These are phyloP conservation scores for Eupithecia centaureata DNA, from an alignment of 2,888 invertebrate species.

Conservation along the genomic window DNA sequence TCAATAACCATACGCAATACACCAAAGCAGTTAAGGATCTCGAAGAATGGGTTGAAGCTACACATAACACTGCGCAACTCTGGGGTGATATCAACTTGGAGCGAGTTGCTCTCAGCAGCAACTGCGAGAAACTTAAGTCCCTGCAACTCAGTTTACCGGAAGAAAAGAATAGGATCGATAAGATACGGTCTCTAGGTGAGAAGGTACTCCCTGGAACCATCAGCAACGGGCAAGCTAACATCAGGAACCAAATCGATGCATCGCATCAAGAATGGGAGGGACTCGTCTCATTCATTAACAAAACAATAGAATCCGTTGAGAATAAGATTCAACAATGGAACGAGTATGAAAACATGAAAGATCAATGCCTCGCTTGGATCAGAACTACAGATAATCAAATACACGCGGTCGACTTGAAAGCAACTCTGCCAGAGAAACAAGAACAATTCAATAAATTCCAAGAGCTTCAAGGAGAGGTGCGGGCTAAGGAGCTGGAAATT, in stretches of 20 bases:
- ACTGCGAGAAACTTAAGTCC: slow-evolving; percentile 92
- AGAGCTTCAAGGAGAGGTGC: slow-evolving; percentile 92
- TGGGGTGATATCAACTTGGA: slow-evolving; percentile 94
- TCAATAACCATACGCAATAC: slow-evolving; percentile 94
- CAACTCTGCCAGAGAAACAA: slow-evolving; percentile 92
- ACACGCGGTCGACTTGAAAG: slow-evolving; percentile 93
- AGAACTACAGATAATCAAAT: slow-evolving; percentile 93
- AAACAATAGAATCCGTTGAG: slow-evolving; percentile 91
- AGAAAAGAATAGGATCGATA: slow-evolving; percentile 92
- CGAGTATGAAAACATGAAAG: slow-evolving; percentile 94
- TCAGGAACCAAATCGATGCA: slow-evolving; percentile 93
- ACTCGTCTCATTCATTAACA: slow-evolving; percentile 88
- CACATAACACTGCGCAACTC: slow-evolving; percentile 90
- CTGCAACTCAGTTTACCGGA: slow-evolving; percentile 91
- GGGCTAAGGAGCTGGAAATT: slow-evolving; percentile 95
- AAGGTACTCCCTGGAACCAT: slow-evolving; percentile 95
- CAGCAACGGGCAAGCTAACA: slow-evolving; percentile 91
- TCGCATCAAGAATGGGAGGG: slow-evolving; percentile 96
- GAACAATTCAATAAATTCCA: slow-evolving; percentile 92
- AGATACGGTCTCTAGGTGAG: slow-evolving; percentile 92
- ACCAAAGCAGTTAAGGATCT: slow-evolving; percentile 93
- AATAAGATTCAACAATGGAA: slow-evolving; percentile 95
- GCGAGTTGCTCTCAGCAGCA: slow-evolving; percentile 92
- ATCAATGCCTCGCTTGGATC: slow-evolving; percentile 93
- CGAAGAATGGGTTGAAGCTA: slow-evolving; percentile 94